These are phyloP conservation scores for Microcebus murinus DNA, from an alignment of 2,113 vertebrate genomes.

Conservation along the genomic window DNA sequence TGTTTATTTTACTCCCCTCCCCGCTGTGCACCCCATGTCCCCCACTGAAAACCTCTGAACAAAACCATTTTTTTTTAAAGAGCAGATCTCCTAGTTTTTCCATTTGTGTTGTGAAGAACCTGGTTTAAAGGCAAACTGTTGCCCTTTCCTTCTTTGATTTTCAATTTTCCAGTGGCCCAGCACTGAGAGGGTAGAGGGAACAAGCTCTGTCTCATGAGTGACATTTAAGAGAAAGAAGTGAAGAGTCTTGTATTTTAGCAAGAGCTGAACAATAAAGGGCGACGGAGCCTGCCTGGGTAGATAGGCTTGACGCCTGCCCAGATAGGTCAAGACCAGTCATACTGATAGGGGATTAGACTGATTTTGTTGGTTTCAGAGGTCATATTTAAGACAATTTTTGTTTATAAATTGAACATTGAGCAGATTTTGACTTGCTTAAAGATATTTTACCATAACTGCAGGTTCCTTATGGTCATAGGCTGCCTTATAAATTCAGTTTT, in stretches of 20 bases:
- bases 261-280: not conserved
- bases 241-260: not conserved
- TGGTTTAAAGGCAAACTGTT: not conserved
- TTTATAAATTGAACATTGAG: not conserved
- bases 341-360: not conserved
- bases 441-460: not conserved
- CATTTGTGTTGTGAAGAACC: not conserved
- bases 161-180: not conserved
- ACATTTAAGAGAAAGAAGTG: not conserved
- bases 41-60: not conserved
- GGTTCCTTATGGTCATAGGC: not conserved
- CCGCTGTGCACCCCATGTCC: not conserved
- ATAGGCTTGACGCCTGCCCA: not conserved
- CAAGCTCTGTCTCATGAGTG: not conserved
- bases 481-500: not conserved
- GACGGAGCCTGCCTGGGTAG: not conserved
- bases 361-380: slow-evolving; percentile 11
- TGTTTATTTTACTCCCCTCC: not conserved
- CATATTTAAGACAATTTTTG: not conserved
- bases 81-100: not conserved
- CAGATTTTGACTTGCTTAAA: slow-evolving; percentile 19
- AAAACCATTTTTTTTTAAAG: not conserved
- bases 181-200: not conserved
- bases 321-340: not conserved
- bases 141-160: not conserved